Conservation (phyloP, 2,113 vertebrate species). For the Erythrolamprus reginae region DNA sequence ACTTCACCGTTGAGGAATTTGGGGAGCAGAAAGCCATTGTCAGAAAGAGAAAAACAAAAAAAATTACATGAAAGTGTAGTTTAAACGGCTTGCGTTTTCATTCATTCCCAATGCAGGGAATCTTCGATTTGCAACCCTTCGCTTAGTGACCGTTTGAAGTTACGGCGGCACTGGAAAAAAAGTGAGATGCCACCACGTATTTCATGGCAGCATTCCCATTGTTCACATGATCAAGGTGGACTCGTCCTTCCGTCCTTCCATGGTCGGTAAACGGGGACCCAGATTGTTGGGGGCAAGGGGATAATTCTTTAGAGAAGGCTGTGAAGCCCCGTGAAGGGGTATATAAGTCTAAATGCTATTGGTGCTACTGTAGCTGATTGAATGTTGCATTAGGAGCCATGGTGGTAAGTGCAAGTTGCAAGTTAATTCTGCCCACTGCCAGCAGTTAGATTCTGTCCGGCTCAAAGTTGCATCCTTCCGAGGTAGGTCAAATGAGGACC, state of each 20-base stretch:
- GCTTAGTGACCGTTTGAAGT: background rate
- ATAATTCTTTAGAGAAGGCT: no score
- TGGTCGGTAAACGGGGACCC: background rate
- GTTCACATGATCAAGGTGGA: background rate
- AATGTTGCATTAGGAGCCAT: no score
- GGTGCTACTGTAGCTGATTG: no score
- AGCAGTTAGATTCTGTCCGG: no score
- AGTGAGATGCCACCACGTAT: no score
- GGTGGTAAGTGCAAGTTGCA: no score
- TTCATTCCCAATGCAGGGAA: background rate
- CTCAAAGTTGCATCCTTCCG: no score
- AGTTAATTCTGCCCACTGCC: no score
- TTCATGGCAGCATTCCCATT: no score
- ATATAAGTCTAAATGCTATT: no score
- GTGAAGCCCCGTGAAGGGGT: no score
- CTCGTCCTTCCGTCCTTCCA: background rate
- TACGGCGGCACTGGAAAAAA: background rate
- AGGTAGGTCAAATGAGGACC: no score
- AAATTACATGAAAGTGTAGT: background rate
- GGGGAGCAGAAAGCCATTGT: background rate
- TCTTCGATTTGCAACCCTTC: background rate
- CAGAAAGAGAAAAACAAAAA: conserved; percentile 25
- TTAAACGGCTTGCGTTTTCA: background rate
- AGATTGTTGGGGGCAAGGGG: background rate
- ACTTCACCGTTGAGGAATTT: conserved; percentile 16